Conservation (phyloP, 1,140 invertebrate genomes). For the Argopecten irradians region DNA sequence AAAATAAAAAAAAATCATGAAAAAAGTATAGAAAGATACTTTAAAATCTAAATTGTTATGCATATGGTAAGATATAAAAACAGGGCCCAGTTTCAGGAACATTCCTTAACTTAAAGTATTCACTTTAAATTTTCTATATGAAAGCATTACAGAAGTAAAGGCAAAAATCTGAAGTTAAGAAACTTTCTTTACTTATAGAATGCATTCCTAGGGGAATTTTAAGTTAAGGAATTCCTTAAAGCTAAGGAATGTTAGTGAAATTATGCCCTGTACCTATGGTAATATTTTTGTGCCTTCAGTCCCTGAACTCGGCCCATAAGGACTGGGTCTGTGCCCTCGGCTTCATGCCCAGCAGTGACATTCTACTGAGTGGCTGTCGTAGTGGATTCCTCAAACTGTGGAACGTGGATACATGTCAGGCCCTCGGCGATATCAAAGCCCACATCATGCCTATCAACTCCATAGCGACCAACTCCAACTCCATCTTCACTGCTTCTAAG, state of each 20-base stretch:
- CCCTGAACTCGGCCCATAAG: constrained; percentile 91
- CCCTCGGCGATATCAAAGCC: constrained; percentile 85
- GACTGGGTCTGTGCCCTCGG: constrained; percentile 91
- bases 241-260: no score
- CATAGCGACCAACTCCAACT: constrained; percentile 84
- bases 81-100: no score
- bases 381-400: constrained; percentile 86
- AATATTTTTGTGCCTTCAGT: constrained; percentile 79
- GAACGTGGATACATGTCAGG: constrained; percentile 82
- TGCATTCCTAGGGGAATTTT: background rate
- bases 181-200: background rate
- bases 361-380: constrained; percentile 87
- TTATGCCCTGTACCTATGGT: background rate
- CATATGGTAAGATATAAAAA: no score
- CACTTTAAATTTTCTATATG: no score
- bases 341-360: constrained; percentile 80
- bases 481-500: constrained; percentile 87
- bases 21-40: no score
- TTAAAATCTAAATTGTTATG: no score
- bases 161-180: no score
- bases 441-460: constrained; percentile 87
- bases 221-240: no score
- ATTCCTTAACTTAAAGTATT: no score
- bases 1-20: no score
- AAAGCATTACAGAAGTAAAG: no score